Percentiles rank a stretch among this genome's conserved stretches.
phyloP scores from a whole-genome alignment of 2,113 vertebrate species.

The Balaeniceps rex region DNA sequence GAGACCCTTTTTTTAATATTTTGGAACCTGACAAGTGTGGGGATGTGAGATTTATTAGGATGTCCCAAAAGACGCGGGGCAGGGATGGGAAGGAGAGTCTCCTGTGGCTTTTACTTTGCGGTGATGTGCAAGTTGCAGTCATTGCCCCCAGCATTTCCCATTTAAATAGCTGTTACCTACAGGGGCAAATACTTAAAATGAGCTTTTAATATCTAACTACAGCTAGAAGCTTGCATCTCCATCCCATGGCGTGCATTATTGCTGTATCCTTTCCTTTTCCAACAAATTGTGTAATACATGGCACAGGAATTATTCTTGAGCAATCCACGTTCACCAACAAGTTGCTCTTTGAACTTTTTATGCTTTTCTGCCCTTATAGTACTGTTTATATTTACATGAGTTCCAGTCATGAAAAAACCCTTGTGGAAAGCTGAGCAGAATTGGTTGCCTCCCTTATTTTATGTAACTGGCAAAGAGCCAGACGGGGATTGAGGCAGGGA shows the following conservation, averaged over 20 bases:
- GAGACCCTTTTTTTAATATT: background rate
- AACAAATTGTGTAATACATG: background rate
- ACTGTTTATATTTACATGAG: background rate
- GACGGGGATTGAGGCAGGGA: background rate
- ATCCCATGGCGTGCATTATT: background rate
- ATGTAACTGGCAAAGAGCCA: background rate
- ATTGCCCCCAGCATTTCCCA: background rate
- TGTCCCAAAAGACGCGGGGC: accelerated
- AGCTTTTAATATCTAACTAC: background rate
- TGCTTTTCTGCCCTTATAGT: background rate
- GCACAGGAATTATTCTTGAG: background rate
- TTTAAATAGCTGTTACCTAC: background rate
- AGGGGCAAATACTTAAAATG: background rate
- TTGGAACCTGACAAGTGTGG: background rate
- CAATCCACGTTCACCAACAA: background rate
- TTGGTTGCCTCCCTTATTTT: background rate
- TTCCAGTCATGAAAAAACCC: background rate
- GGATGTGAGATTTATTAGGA: background rate
- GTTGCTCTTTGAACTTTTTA: background rate
- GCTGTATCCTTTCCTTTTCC: background rate
- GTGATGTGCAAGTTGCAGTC: background rate
- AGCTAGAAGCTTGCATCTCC: background rate
- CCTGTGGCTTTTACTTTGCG: background rate
- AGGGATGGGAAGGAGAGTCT: background rate
- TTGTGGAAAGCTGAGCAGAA: background rate